These are phyloP conservation scores for Microcebus tavaratra DNA, from an alignment of 2,113 vertebrate species.

Conservation along the genomic window DNA sequence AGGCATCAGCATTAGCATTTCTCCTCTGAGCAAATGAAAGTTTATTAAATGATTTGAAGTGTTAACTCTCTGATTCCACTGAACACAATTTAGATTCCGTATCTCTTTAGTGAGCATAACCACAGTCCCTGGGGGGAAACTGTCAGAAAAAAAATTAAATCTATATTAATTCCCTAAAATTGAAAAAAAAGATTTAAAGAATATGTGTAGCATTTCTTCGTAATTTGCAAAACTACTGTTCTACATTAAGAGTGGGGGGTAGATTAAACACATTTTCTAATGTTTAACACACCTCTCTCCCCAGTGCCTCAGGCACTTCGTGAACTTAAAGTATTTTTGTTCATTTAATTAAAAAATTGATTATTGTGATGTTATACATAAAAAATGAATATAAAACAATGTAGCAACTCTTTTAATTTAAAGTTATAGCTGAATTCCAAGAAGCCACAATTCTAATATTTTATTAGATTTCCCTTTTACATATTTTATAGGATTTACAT, in stretches of 20 bases:
- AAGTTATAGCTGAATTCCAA: background rate
- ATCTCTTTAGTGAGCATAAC: background rate
- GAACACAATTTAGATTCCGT: background rate
- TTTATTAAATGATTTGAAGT: background rate
- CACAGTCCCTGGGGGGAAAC: background rate
- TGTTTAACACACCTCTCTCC: background rate
- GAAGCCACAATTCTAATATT: background rate
- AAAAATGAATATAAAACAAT: constrained; percentile 25
- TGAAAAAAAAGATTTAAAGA: background rate
- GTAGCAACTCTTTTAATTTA: background rate
- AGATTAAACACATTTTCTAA: constrained; percentile 11
- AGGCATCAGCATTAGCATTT: background rate
- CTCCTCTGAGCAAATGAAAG: background rate
- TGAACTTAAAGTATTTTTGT: background rate
- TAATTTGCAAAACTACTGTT: constrained; percentile 12
- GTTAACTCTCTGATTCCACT: background rate
- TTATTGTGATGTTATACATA: background rate
- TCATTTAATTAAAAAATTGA: constrained; percentile 27
- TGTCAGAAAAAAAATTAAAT: background rate
- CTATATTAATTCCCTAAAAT: background rate
- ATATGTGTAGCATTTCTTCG: background rate
- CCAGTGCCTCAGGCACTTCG: background rate
- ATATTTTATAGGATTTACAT: constrained; percentile 21
- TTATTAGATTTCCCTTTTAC: constrained; percentile 24
- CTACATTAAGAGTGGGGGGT: background rate